phyloP scores from a whole-genome alignment of 2,797 vertebrate species.

The Trachurus trachurus region DNA sequence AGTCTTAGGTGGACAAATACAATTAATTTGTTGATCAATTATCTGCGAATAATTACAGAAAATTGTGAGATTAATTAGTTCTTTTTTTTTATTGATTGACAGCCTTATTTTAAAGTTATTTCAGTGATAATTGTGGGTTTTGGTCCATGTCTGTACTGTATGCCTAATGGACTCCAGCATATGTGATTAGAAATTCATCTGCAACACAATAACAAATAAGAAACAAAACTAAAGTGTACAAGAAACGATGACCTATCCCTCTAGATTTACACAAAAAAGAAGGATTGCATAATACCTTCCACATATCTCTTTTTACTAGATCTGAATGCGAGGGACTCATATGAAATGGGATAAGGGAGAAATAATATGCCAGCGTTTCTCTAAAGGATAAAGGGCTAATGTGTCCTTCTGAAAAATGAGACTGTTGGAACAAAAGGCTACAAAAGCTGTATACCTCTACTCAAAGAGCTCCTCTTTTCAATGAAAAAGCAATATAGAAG shows the following conservation, averaged over 20 bases:
- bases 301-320: slow-evolving; percentile 56
- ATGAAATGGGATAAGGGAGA: slow-evolving; percentile 69
- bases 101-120: too few species aligned
- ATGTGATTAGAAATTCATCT: not conserved
- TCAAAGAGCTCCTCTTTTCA: slow-evolving; percentile 70
- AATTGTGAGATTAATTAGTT: too few species aligned
- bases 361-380: slow-evolving; percentile 70
- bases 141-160: too few species aligned
- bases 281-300: slow-evolving; percentile 49
- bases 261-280: slow-evolving; percentile 36
- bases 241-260: slow-evolving; percentile 24
- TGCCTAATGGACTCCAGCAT: not conserved
- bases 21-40: too few species aligned
- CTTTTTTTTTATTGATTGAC: too few species aligned
- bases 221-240: slow-evolving; percentile 7
- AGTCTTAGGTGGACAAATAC: too few species aligned
- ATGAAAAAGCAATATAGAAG: slow-evolving; percentile 75
- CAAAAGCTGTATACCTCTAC: slow-evolving; percentile 60
- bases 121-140: too few species aligned
- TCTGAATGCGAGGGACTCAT: slow-evolving; percentile 54
- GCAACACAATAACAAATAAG: not conserved
- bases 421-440: slow-evolving; percentile 69
- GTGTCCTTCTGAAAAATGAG: slow-evolving; percentile 67
- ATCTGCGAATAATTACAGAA: too few species aligned
- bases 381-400: slow-evolving; percentile 70